These are phyloP conservation scores for Ennomos erosarius DNA, from an alignment of 2,888 invertebrate genomes.

Conservation along the genomic window DNA sequence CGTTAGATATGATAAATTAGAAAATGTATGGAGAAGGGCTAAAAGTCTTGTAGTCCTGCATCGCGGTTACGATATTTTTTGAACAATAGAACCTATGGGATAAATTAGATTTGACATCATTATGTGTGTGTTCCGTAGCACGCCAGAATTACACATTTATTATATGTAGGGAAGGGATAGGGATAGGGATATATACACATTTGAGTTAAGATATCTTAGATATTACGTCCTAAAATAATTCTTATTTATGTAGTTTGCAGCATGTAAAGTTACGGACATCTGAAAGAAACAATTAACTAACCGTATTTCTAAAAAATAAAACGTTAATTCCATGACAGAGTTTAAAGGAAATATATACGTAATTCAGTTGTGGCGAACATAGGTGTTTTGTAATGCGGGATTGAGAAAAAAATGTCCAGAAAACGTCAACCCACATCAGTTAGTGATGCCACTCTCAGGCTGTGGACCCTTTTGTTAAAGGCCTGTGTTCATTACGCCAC, in stretches of 20 bases:
- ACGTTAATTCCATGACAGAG: conserved; percentile 8
- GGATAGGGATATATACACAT: too few relatives aligned
- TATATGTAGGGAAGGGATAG: too few relatives aligned
- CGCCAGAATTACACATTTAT: too few relatives aligned
- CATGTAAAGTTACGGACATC: neutral
- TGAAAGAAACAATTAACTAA: conserved; percentile 3
- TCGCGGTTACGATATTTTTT: too few relatives aligned
- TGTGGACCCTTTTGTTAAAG: conserved; percentile 44
- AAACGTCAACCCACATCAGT: conserved; percentile 65
- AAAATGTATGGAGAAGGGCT: too few relatives aligned
- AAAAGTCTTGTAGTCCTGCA: too few relatives aligned
- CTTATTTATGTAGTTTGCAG: neutral
- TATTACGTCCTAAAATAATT: neutral
- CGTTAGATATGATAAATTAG: too few relatives aligned
- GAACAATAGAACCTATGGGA: too few relatives aligned
- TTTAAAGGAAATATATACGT: conserved; percentile 19
- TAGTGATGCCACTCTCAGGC: conserved; percentile 50
- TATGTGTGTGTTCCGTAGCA: too few relatives aligned
- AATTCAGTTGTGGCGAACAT: conserved; percentile 29
- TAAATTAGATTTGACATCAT: too few relatives aligned
- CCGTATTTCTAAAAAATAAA: conserved; percentile 3
- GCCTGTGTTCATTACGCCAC: conserved; percentile 47
- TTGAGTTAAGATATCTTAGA: too few relatives aligned
- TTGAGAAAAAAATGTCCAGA: conserved; percentile 48
- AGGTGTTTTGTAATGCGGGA: conserved; percentile 40